A percentile compares a stretch with the other conserved stretches of the same genome.
Conservation (phyloP, 2,113 vertebrate genomes). For the Labeo rohita region DNA sequence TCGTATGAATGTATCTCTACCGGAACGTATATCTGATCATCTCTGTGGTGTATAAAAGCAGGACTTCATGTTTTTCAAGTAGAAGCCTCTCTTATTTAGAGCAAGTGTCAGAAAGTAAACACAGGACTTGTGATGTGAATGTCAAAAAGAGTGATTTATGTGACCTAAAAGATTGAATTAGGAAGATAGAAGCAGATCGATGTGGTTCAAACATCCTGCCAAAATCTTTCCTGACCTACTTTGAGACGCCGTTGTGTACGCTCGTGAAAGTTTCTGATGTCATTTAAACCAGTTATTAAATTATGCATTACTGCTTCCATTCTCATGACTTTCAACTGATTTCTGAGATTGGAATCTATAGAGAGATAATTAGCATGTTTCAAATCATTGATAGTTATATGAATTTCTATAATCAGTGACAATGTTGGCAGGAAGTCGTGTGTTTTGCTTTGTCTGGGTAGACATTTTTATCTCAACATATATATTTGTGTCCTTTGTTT, state of each 20-base stretch:
- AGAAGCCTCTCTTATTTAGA: background rate
- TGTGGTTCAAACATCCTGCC: conserved; percentile 38
- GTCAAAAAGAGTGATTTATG: background rate
- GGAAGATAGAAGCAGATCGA: background rate
- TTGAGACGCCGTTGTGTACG: background rate
- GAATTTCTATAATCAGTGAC: background rate
- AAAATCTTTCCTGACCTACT: conserved; percentile 45
- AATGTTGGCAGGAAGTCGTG: too few relatives aligned
- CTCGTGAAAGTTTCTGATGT: background rate
- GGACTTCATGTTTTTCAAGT: background rate
- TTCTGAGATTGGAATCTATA: background rate
- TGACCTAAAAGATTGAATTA: background rate
- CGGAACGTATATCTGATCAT: background rate
- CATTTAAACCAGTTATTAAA: background rate
- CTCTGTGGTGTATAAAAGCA: background rate
- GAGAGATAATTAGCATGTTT: background rate
- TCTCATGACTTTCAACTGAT: background rate
- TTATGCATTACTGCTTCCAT: background rate
- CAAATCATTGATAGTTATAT: background rate
- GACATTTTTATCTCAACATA: background rate
- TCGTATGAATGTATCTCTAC: background rate
- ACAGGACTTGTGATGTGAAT: too few relatives aligned
- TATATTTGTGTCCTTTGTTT: conserved; percentile 15
- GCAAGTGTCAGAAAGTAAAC: background rate
- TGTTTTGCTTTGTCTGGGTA: too few relatives aligned